These are phyloP conservation scores for Cephus pygmeus DNA, from an alignment of 2,888 invertebrate genomes.

Conservation along the genomic window DNA sequence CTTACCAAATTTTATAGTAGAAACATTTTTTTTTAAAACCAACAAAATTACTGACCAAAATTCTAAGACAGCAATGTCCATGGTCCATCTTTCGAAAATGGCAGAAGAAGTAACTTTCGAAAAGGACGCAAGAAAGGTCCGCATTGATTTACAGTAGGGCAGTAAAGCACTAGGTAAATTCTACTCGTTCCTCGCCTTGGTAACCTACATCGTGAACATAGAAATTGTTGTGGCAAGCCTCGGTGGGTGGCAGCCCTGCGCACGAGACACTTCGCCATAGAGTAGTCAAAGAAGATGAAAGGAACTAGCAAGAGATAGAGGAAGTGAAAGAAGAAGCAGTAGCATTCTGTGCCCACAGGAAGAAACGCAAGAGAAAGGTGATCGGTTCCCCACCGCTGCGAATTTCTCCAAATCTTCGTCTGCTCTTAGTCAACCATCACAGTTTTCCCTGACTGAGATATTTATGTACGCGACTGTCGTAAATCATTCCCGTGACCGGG, in stretches of 20 bases:
- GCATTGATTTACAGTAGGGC: conserved; percentile 60
- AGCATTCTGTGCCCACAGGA: not conserved
- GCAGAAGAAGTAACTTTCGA: conserved; percentile 16
- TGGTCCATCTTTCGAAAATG: not conserved
- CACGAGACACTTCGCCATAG: conserved; percentile 21
- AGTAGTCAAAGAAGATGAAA: conserved; percentile 3
- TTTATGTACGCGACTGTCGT: not conserved
- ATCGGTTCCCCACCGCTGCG: conserved; percentile 3
- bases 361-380: conserved; percentile 19
- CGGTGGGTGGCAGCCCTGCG: conserved; percentile 52
- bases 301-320: conserved; percentile 15
- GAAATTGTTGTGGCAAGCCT: conserved; percentile 65
- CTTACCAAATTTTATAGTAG: not conserved
- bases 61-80: not conserved
- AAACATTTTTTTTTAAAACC: not conserved
- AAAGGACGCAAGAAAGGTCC: conserved; percentile 13
- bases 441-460: not conserved
- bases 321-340: not conserved
- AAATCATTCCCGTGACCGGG: not conserved
- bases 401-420: conserved; percentile 23
- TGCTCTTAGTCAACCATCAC: conserved; percentile 6
- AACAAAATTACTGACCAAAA: not conserved
- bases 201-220: conserved; percentile 64
- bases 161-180: conserved; percentile 57
- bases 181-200: conserved; percentile 48